phyloP scores from a whole-genome alignment of 2,113 vertebrate genomes.

The Hydrolagus affinis region DNA sequence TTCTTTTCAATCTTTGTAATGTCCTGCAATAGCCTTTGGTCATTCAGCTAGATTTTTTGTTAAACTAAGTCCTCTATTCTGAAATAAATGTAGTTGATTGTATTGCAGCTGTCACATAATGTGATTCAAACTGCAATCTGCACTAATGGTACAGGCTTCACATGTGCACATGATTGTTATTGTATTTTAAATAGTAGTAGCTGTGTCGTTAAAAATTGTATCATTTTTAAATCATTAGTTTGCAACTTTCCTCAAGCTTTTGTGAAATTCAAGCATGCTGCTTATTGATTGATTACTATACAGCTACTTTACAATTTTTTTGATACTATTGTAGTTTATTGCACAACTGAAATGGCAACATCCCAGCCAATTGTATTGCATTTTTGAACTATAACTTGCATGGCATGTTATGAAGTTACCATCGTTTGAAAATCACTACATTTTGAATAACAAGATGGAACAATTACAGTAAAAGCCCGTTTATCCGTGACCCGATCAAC shows the following conservation, averaged over 20 bases:
- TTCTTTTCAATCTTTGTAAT: too few relatives aligned
- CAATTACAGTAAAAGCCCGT: too few relatives aligned
- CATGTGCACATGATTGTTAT: not conserved
- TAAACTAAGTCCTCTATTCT: not conserved
- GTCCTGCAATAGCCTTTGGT: too few relatives aligned
- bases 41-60: not conserved
- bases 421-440: not conserved
- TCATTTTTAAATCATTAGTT: not conserved
- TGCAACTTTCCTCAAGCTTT: not conserved
- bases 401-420: not conserved
- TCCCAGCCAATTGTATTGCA: not conserved
- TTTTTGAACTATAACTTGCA: not conserved
- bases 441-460: not conserved
- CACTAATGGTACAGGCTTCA: not conserved
- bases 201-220: not conserved
- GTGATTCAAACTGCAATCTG: not conserved
- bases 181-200: not conserved
- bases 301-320: not conserved
- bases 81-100: not conserved
- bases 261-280: not conserved
- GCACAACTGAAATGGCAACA: not conserved
- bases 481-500: too few relatives aligned
- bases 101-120: not conserved
- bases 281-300: not conserved
- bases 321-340: too few relatives aligned